A percentile compares a stretch with the other conserved stretches of the same genome.
Evolutionary conservation across 2,888 invertebrate genomes (phyloP).

Genomic region (Acleris holmiana): DNA sequence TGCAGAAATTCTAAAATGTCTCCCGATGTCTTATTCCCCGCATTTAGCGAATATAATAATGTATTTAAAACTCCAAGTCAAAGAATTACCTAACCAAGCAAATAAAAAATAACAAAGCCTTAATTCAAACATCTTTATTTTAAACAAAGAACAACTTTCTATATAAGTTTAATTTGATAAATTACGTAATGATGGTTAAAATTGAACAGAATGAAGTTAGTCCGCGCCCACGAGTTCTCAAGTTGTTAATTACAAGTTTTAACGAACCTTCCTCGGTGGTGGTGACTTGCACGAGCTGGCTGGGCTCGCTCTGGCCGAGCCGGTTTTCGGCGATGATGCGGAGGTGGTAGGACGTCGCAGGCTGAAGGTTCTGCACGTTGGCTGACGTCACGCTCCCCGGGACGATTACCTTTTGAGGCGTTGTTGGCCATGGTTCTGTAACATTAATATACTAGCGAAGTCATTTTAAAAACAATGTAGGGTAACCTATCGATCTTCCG

Average conservation of each 20-base stretch:
- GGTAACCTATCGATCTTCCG: too few species aligned
- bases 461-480: too few species aligned
- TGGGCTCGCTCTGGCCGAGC: constrained; percentile 93
- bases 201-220: not conserved
- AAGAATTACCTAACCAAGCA: too few species aligned
- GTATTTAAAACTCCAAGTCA: too few species aligned
- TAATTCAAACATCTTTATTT: too few species aligned
- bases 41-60: too few species aligned
- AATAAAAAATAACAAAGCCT: too few species aligned
- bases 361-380: constrained; percentile 91
- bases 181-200: not conserved
- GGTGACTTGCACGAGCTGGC: constrained; percentile 93
- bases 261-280: constrained; percentile 90
- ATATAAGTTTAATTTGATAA: not conserved
- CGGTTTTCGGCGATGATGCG: constrained; percentile 95
- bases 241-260: not conserved
- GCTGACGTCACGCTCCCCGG: constrained; percentile 93
- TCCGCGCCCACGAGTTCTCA: too few species aligned
- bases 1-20: too few species aligned
- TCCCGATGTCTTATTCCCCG: too few species aligned
- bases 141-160: too few species aligned
- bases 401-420: constrained; percentile 91
- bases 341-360: constrained; percentile 94
- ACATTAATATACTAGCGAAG: constrained; percentile 32
- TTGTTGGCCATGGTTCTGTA: constrained; percentile 92